Evolutionary conservation across 2,888 invertebrate species (phyloP).

Genomic region (Empis livida): DNA sequence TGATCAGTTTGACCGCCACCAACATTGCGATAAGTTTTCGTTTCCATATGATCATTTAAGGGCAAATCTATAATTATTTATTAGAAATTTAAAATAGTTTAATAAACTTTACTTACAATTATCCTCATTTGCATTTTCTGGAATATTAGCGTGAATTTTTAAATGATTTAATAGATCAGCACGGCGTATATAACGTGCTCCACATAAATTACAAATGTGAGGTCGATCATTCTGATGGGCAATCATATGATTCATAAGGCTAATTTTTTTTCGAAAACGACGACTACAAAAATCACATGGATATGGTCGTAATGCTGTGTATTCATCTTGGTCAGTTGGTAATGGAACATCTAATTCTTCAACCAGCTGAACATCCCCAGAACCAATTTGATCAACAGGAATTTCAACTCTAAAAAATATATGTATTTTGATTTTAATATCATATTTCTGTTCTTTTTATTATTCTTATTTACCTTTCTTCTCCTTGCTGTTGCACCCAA

Average conservation of each 20-base stretch:
- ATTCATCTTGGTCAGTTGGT: slow-evolving; percentile 69
- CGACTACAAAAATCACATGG: slow-evolving; percentile 79
- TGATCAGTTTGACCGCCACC: slow-evolving; percentile 20
- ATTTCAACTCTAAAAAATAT: slow-evolving; percentile 47
- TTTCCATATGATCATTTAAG: slow-evolving; percentile 9
- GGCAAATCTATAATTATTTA: slow-evolving; percentile 3
- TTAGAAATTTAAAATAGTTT: slow-evolving; percentile 3
- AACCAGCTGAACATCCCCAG: slow-evolving; percentile 38
- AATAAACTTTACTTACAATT: slow-evolving; percentile 17
- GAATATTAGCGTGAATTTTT: slow-evolving; percentile 66
- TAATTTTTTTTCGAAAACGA: slow-evolving; percentile 70
- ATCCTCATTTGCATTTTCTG: slow-evolving; percentile 37
- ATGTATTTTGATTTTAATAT: slow-evolving; percentile 6
- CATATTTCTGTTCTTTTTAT: slow-evolving; percentile 2
- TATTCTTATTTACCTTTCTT: slow-evolving; percentile 44
- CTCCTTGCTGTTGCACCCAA: slow-evolving; percentile 61
- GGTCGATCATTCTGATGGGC: slow-evolving; percentile 75
- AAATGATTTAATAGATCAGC: slow-evolving; percentile 72
- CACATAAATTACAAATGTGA: slow-evolving; percentile 70
- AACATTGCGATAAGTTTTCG: background rate
- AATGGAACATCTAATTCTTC: slow-evolving; percentile 63
- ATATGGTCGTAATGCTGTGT: slow-evolving; percentile 53
- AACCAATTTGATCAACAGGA: slow-evolving; percentile 45
- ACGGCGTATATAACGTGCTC: slow-evolving; percentile 64
- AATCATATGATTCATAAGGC: slow-evolving; percentile 76